Evolutionary conservation across 2,113 vertebrate genomes (phyloP).

Genomic region (Mormyrus iriodes): DNA sequence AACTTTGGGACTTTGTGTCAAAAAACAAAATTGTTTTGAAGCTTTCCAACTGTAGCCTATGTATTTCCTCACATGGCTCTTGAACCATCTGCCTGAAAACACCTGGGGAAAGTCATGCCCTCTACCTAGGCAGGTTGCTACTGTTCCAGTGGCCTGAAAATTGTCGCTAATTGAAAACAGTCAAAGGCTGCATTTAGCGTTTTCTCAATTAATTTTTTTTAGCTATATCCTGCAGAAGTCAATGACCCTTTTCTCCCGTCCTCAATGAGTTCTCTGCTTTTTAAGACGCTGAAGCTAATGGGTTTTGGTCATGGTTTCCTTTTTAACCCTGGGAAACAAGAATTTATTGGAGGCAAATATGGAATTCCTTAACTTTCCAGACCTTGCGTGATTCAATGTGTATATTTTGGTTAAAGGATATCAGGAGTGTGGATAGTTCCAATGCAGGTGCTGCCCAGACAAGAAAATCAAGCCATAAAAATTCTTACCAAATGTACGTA

Average conservation of each 20-base stretch:
- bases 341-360: not conserved
- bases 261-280: not conserved
- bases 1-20: not conserved
- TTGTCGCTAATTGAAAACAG: not conserved
- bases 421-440: not conserved
- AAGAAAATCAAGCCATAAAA: not conserved
- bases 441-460: not conserved
- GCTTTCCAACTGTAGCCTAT: not conserved
- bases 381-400: not conserved
- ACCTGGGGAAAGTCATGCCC: not conserved
- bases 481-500: not conserved
- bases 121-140: not conserved
- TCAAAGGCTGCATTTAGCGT: not conserved
- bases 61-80: not conserved
- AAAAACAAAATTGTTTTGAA: not conserved
- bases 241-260: not conserved
- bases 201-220: not conserved
- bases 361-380: not conserved
- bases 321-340: too few species aligned
- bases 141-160: not conserved
- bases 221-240: not conserved
- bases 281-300: not conserved
- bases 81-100: not conserved
- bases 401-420: not conserved
- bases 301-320: not conserved